Evolutionary conservation across 2,113 vertebrate species (phyloP), one percentile per base, ranked within the genome.

Genomic region (Neolamprologus modestus): DNA sequence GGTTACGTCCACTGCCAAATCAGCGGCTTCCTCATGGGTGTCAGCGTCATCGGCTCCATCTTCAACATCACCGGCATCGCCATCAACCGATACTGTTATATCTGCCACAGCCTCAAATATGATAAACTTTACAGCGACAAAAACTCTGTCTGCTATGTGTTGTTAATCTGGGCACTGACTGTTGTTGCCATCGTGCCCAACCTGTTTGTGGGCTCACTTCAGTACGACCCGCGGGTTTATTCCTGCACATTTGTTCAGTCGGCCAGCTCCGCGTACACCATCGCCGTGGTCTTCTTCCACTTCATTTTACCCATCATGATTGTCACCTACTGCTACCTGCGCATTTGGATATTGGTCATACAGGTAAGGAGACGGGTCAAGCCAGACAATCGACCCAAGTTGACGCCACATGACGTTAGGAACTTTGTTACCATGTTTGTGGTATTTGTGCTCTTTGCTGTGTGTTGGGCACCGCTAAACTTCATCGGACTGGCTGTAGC

Each of bases 351-450:
- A 92, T 96, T 99, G 1, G 98, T 99, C 61, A 98, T 99, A 87
- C 98, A 97, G 96, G 98, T 98, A 86, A 95, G 98, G 83, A 88
- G 98, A 11, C 96, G 98, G 50, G 98, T 98, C 52, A 99, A 98
- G 85, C 97, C 97, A 0, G 97, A 98, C 92, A 97, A 96, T 88
- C 97, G 97, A 5, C 97, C 97, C 61, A 97, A 96, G 81, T 93
- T 98, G 83, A 99, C 97, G 31, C 97, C 97, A 1, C 97, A 99
- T 4, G 98, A 99, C 71, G 97, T 99, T 11, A 96, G 98, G 84
- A 99, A 99, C 95, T 99, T 99, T 76, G 93, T 99, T 61, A 99
- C 98, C 59, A 99, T 99, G 98, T 99, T 99, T 37, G 98, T 98
- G 76, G 98, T 99, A 1, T 99, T 99, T 21, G 98, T 99, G 73